Evolutionary conservation across 2,888 invertebrate species (phyloP).

Genomic region (Dryobota labecula): DNA sequence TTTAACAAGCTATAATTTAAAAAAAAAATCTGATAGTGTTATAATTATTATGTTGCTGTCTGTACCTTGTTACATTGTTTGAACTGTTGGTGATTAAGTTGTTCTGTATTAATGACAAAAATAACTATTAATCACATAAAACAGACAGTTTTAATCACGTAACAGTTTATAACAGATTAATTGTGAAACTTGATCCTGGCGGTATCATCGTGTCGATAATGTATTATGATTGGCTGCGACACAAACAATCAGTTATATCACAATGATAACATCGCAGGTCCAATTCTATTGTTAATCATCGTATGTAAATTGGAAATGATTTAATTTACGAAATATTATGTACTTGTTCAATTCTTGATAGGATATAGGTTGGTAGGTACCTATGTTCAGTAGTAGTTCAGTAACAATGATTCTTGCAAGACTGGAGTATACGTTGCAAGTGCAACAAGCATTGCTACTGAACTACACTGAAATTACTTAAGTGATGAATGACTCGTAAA

Average conservation of each 20-base stretch:
- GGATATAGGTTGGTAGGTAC: slow-evolving; percentile 41
- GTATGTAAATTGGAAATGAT: slow-evolving; percentile 12
- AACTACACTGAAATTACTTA: too few relatives aligned
- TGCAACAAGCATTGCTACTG: too few relatives aligned
- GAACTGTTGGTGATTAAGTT: background rate
- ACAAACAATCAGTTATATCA: slow-evolving; percentile 18
- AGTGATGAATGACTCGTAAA: background rate
- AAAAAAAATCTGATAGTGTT: too few relatives aligned
- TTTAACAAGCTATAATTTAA: too few relatives aligned
- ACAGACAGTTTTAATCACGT: slow-evolving; percentile 26
- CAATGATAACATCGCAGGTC: slow-evolving; percentile 28
- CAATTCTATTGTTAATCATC: slow-evolving; percentile 42
- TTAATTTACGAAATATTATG: slow-evolving; percentile 12
- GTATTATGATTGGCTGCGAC: slow-evolving; percentile 41
- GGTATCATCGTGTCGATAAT: slow-evolving; percentile 56
- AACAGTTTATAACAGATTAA: slow-evolving; percentile 14
- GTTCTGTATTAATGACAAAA: slow-evolving; percentile 1
- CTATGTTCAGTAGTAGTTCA: too few relatives aligned
- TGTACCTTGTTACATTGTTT: background rate
- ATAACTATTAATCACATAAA: slow-evolving; percentile 9
- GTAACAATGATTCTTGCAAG: too few relatives aligned
- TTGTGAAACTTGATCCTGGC: slow-evolving; percentile 41
- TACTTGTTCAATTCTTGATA: background rate
- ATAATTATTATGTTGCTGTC: too few relatives aligned
- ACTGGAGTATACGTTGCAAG: too few relatives aligned